Percentiles rank a stretch among this genome's conserved stretches.
Conservation (phyloP, 2,888 invertebrate genomes). For the Nineta flava region DNA sequence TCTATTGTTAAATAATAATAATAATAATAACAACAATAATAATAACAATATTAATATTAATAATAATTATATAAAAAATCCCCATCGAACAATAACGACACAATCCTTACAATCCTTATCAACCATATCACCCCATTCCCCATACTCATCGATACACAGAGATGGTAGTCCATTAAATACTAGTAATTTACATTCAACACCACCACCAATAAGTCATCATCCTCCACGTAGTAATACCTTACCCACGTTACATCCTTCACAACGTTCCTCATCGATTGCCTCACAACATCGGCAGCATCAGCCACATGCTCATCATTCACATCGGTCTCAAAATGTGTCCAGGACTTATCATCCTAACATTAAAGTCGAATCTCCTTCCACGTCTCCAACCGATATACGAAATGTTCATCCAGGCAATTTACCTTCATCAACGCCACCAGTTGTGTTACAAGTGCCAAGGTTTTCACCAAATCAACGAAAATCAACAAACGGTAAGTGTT, state of each 20-base stretch:
- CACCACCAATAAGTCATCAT: not conserved
- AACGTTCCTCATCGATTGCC: not conserved
- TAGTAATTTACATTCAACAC: not conserved
- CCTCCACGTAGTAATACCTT: not conserved
- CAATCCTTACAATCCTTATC: not conserved
- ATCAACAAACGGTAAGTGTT: not conserved
- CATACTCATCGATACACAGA: not conserved
- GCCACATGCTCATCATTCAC: not conserved
- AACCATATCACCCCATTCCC: not conserved
- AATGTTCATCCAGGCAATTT: not conserved
- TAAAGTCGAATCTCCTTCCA: not conserved
- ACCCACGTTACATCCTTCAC: not conserved
- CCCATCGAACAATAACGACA: not conserved
- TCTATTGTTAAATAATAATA: slow-evolving; percentile 3
- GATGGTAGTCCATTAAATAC: not conserved
- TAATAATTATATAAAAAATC: slow-evolving; percentile 3
- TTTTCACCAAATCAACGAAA: slow-evolving; percentile 25
- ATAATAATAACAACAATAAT: slow-evolving; percentile 5
- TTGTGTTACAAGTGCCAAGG: slow-evolving; percentile 40
- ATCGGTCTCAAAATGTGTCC: not conserved
- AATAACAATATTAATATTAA: slow-evolving; percentile 4
- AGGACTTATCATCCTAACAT: not conserved
- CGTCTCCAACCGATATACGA: not conserved
- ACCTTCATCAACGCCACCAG: slow-evolving; percentile 19
- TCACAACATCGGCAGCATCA: too few species aligned